Percentiles rank a stretch among this genome's conserved stretches.
phyloP scores from a whole-genome alignment of 2,797 vertebrate genomes.

The Leuciscus waleckii region DNA sequence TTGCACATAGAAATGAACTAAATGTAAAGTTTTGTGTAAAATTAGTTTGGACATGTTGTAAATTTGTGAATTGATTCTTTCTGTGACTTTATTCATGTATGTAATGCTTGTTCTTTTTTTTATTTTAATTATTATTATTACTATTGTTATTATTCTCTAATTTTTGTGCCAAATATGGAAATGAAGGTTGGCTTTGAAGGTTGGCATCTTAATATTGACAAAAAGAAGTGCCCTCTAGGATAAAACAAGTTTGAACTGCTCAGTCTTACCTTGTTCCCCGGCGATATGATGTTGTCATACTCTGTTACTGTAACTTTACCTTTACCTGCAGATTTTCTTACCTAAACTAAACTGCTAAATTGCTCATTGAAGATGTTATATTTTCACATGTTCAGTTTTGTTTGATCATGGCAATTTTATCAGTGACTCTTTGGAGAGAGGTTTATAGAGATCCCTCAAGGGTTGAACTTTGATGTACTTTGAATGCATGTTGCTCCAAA shows the following conservation, averaged over 20 bases:
- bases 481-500: constrained; percentile 54
- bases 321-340: constrained; percentile 40
- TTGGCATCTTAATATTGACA: constrained; percentile 52
- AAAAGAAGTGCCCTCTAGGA: constrained; percentile 72
- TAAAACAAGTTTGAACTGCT: constrained; percentile 65
- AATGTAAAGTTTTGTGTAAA: constrained; percentile 64
- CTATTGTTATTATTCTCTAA: constrained; percentile 68
- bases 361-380: constrained; percentile 72
- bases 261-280: constrained; percentile 55
- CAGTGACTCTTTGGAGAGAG: constrained; percentile 67
- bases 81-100: constrained; percentile 65
- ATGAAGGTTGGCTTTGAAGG: constrained; percentile 57
- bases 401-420: constrained; percentile 69
- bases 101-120: constrained; percentile 49
- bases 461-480: constrained; percentile 29
- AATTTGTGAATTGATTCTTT: constrained; percentile 70
- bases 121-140: constrained; percentile 51
- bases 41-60: constrained; percentile 64
- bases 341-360: constrained; percentile 61
- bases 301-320: constrained; percentile 55
- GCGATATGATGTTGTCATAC: constrained; percentile 61
- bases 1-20: constrained; percentile 64
- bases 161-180: constrained; percentile 73
- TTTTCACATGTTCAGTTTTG: constrained; percentile 78
- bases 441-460: constrained; percentile 57